Conservation (phyloP, 2,113 vertebrate species). For the Reinhardtius hippoglossoides region DNA sequence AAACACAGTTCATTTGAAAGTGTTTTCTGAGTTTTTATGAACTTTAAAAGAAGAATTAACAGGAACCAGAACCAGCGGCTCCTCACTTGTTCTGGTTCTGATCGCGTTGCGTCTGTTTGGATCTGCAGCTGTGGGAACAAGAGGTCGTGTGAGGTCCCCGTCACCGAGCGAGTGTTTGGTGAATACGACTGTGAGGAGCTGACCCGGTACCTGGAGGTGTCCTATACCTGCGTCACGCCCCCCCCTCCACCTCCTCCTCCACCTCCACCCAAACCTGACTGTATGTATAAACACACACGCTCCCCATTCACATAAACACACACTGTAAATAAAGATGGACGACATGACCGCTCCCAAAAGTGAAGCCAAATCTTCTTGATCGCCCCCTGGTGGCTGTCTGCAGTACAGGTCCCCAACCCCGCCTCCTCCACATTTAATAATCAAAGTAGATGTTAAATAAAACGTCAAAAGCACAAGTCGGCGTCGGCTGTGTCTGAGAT, state of each 20-base stretch:
- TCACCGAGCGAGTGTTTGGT: conserved; percentile 72
- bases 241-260: conserved; percentile 43
- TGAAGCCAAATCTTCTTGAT: too few relatives aligned
- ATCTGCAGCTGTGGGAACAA: conserved; percentile 47
- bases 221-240: conserved; percentile 49
- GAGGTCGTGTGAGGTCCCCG: conserved; percentile 64
- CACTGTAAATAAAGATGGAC: not conserved
- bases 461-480: too few relatives aligned
- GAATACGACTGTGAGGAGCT: conserved; percentile 69
- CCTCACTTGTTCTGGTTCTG: not conserved
- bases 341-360: not conserved
- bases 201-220: conserved; percentile 73
- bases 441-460: too few relatives aligned
- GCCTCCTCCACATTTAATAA: too few relatives aligned
- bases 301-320: not conserved
- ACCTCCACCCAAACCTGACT: conserved; percentile 57
- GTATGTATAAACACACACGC: conserved; percentile 39
- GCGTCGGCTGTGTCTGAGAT: too few relatives aligned
- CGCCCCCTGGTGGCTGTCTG: not conserved
- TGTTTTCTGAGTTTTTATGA: too few relatives aligned
- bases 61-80: not conserved
- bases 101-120: not conserved
- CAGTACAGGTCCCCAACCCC: not conserved
- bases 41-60: too few relatives aligned
- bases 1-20: too few relatives aligned